Percentiles rank a stretch among this genome's conserved stretches.
These are phyloP conservation scores for Rhynchonycteris naso DNA, from an alignment of 2,797 vertebrate genomes.

Conservation along the genomic window DNA sequence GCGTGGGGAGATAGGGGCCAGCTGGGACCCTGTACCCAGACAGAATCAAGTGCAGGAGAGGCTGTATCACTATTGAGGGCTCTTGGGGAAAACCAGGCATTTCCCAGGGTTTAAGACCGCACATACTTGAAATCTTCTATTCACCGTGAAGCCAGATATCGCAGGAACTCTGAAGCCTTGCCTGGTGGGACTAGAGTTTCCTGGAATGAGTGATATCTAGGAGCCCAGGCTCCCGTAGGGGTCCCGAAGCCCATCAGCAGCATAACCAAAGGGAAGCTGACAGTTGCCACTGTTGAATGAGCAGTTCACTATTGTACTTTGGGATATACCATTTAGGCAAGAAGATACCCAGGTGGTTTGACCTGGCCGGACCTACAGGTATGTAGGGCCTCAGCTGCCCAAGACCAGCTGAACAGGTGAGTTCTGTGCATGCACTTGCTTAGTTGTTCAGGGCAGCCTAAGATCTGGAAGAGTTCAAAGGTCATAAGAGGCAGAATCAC, in stretches of 20 bases:
- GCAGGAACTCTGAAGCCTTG: not conserved
- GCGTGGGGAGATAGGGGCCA: not conserved
- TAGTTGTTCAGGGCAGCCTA: not conserved
- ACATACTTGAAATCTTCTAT: accelerated
- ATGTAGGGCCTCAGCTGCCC: not conserved
- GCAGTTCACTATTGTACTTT: not conserved
- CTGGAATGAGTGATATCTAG: not conserved
- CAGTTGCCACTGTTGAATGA: not conserved
- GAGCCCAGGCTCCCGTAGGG: not conserved
- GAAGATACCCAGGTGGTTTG: not conserved
- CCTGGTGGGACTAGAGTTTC: not conserved
- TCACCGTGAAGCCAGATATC: not conserved
- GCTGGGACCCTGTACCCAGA: not conserved
- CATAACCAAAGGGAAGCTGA: not conserved
- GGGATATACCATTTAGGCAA: accelerated
- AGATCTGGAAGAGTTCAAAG: not conserved
- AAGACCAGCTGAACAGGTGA: not conserved
- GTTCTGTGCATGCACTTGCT: accelerated
- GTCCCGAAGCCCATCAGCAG: not conserved
- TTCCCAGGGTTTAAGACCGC: accelerated
- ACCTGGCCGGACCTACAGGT: not conserved
- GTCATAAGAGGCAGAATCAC: not conserved
- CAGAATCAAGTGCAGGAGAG: not conserved
- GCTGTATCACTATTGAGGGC: accelerated
- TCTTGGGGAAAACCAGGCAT: not conserved